Base-by-base conservation (phyloP, 2,888 invertebrate genomes). In the Mylabris sibirica region DNA sequence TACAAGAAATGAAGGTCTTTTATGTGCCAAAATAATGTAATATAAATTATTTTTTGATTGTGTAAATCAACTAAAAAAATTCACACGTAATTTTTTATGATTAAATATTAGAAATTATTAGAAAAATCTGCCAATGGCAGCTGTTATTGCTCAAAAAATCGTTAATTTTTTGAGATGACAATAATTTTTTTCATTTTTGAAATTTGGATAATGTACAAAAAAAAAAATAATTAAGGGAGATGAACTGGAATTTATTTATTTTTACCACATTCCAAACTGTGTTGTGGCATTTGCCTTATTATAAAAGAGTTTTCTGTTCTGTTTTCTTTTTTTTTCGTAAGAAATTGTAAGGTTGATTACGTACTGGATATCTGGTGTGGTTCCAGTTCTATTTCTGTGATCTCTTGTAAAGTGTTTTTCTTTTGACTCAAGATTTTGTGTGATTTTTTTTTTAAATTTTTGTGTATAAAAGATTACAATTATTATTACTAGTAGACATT, bases 361-460 rank as follows among this genome's bases (percentile, higher is more conserved):
- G 14, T 44, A 17, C 44, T 44, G 44, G 44, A 44, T 44, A 38
- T 38, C 38, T 38, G 38, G 3, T 9, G 59, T 71, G 69, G 75
- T 82, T 84, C 83, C 84, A 83, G 83, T 83, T 84, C 83, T 83
- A 78, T 83, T 84, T 83, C 85, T 85, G 85, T 85, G 85, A 85
- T 85, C 85, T 85, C 85, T 82, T 73, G 79, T 20, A 49, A 44
- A 44, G 20, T 49, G 17, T 49, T 49, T 44, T 44, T 79, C 79
- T 76, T 77, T 79, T 79, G 79, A 82, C 81, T 82, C 82, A 81
- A 81, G 74, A 68, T 57, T 57, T 76, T 77, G 81, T 82, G 82
- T 82, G 81, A 82, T 82, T 79, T 79, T 49, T 49, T 49, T 20
- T 49, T 20, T 77, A 74, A 78, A 77, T 74, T 68, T 72, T 53